Base-by-base conservation (phyloP, 2,113 vertebrate species). In the Gulo gulo region DNA sequence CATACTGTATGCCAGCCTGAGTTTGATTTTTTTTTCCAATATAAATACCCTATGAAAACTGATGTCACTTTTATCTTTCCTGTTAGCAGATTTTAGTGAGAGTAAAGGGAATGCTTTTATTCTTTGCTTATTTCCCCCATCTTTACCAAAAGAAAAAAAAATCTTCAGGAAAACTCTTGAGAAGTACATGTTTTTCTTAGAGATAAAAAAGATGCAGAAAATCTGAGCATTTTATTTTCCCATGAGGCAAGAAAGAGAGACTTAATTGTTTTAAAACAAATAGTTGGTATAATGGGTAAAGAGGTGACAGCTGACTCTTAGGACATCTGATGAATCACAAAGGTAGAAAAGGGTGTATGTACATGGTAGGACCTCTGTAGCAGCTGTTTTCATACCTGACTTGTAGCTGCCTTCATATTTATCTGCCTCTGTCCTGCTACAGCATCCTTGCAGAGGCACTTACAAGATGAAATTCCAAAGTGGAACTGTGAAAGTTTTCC, bases 41-140 rank as follows among this genome's bases (percentile, higher is more conserved):
- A 65, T 61, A 81, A 93, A 61, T 29, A 93, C 11, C 4, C 14
- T 26, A 29, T 50, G 79, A 80, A 67, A 88, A 74, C 42, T 42
- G 45, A n/a, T 90, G 23, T 45, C 15, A 76, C 63, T 97, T 86
- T 86, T 4, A 52, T 96, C 63, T 81, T 93, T n/a, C 20, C 31
- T 94, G 34, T 29, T 76, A 92, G 42, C 36, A 96, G 39, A 73
- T 76, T 91, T 88, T 69, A 95, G 73, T 97, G n/a, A 85, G 55
- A 74, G 42, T 45, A 82, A 91, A 88, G 31, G 80, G 12, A 95
- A 23, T 10, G 26, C 78, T 85, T 88, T 74, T 88, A 52, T 83
- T 95, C 45, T 74, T 45, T 93, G 36, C 36, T 79, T 96, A 79
- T 94, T 95, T 96, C 52, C 34, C n/a, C 36, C 11, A 34, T 82